phyloP scores from a whole-genome alignment of 2,797 vertebrate species.

The Sebastes jordani region DNA sequence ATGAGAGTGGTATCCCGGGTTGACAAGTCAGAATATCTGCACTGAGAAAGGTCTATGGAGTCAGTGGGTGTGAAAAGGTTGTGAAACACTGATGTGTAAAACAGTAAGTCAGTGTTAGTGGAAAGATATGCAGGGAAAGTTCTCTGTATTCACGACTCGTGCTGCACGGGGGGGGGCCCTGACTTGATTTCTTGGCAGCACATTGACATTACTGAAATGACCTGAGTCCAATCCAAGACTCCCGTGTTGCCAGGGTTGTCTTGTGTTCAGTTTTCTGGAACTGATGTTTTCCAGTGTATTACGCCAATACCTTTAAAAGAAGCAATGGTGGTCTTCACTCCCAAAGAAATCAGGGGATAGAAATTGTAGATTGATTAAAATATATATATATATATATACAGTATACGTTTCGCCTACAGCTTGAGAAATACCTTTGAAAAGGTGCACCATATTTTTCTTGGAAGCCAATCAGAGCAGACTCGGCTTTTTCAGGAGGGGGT shows the following conservation, averaged over 20 bases:
- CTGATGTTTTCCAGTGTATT: background rate
- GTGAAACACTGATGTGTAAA: background rate
- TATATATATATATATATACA: background rate
- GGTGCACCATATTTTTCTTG: too few species aligned
- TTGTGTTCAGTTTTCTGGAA: background rate
- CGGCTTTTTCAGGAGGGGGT: too few species aligned
- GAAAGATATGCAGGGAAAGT: background rate
- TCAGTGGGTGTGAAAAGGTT: background rate
- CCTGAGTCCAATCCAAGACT: background rate
- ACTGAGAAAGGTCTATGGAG: background rate
- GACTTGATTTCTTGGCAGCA: conserved; percentile 13
- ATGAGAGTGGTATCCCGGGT: background rate
- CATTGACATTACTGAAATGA: background rate
- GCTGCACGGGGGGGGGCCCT: background rate
- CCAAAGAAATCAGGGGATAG: background rate
- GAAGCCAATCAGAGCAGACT: too few species aligned
- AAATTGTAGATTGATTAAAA: background rate
- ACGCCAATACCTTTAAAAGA: background rate
- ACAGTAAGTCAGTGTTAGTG: background rate
- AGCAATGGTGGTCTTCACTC: background rate
- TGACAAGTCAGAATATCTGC: background rate
- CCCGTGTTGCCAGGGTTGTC: background rate
- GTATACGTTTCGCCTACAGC: too few species aligned
- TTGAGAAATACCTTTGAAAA: too few species aligned
- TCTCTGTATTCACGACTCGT: background rate